phyloP scores from a whole-genome alignment of 2,797 vertebrate genomes.

The Anas acuta region DNA sequence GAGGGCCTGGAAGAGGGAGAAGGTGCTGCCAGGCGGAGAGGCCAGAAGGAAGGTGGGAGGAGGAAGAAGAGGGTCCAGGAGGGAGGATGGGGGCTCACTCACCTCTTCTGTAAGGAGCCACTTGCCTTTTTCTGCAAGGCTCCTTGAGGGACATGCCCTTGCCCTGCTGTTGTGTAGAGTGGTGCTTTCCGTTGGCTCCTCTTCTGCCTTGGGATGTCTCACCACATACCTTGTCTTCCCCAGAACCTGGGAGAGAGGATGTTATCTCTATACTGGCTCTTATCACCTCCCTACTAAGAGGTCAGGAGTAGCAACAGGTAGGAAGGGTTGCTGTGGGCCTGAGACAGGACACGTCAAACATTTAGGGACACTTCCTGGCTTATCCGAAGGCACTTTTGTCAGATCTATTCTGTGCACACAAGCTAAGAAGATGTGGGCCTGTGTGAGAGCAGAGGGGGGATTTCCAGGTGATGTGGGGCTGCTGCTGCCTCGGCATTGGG shows the following conservation, averaged over 20 bases:
- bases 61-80: neutral
- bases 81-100: neutral
- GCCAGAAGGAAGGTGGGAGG: too few species aligned
- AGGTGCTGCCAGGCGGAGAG: neutral
- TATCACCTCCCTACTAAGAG: neutral
- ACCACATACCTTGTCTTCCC: neutral
- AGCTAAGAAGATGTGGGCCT: neutral
- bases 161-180: neutral
- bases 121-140: neutral
- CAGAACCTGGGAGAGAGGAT: neutral
- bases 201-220: neutral
- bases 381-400: neutral
- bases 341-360: neutral
- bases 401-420: rapidly evolving
- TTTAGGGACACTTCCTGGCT: neutral
- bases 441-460: neutral
- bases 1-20: neutral
- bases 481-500: neutral
- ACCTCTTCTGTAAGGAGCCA: neutral
- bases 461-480: neutral
- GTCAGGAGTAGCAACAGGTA: neutral
- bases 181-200: neutral
- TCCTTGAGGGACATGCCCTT: rapidly evolving
- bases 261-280: rapidly evolving
- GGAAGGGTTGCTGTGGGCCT: too few species aligned